Conservation (phyloP, 2,113 vertebrate species). For the Ceyx melanurus region DNA sequence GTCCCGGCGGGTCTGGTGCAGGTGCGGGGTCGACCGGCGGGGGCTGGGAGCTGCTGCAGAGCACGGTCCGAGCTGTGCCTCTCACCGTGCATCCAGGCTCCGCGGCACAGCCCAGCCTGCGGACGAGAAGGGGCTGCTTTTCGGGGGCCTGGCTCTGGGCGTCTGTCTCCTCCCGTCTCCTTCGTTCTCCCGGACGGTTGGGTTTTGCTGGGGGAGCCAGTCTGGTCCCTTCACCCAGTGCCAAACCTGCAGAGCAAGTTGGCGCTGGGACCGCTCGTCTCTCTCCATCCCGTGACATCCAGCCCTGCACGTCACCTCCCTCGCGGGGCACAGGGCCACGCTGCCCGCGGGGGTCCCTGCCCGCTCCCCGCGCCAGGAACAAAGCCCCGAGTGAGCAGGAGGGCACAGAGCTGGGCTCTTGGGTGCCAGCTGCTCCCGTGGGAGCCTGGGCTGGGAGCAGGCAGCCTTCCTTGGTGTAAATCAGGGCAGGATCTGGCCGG, state of each 20-base stretch:
- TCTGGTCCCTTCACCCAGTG: background rate
- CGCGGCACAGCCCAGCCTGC: background rate
- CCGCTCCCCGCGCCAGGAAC: background rate
- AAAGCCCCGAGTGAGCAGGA: background rate
- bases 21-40: background rate
- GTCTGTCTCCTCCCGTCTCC: background rate
- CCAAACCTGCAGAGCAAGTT: constrained; percentile 26
- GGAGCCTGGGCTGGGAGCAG: background rate
- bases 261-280: background rate
- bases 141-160: background rate
- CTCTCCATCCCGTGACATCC: constrained; percentile 9
- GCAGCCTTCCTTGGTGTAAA: background rate
- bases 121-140: background rate
- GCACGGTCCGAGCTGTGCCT: background rate
- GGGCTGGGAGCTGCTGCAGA: background rate
- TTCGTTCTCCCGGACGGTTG: background rate
- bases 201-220: background rate
- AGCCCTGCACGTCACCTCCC: background rate
- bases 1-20: background rate
- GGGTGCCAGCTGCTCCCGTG: background rate
- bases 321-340: accelerated
- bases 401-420: background rate
- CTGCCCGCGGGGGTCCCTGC: background rate
- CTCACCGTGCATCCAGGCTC: background rate
- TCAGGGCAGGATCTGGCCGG: background rate